phyloP scores from a whole-genome alignment of 2,888 invertebrate genomes.

The Habroteleia sp. region DNA sequence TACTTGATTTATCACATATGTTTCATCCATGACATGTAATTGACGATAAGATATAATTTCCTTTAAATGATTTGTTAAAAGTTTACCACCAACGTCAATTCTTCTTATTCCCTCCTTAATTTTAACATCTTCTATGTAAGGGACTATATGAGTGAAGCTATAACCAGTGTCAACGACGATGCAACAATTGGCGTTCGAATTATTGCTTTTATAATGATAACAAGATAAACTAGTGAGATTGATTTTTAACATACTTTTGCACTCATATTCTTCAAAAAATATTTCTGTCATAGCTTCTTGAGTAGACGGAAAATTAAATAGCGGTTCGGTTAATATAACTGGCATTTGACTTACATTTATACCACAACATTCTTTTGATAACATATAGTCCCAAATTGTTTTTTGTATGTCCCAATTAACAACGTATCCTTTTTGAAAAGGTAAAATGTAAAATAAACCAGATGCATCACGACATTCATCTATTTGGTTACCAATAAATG shows the following conservation, averaged over 20 bases:
- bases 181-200: conserved; percentile 84
- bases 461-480: conserved; percentile 98
- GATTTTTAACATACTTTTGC: conserved; percentile 89
- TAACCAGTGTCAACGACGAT: conserved; percentile 96
- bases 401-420: conserved; percentile 98
- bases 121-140: conserved; percentile 88
- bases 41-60: conserved; percentile 98
- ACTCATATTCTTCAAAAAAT: conserved; percentile 98
- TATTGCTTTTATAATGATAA: conserved; percentile 85
- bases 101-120: conserved; percentile 88
- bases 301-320: conserved; percentile 94
- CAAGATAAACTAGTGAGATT: conserved; percentile 91
- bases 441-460: conserved; percentile 94
- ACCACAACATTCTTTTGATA: conserved; percentile 91
- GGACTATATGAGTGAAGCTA: conserved; percentile 96
- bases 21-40: conserved; percentile 99
- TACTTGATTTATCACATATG: conserved; percentile 98
- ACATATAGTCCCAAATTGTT: conserved; percentile 97
- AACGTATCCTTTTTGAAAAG: conserved; percentile 96
- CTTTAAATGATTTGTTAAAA: conserved; percentile 98
- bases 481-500: conserved; percentile 96
- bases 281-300: conserved; percentile 98
- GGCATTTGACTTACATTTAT: conserved; percentile 90
- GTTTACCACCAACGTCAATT: conserved; percentile 97
- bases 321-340: conserved; percentile 95